Evolutionary conservation across 2,797 vertebrate genomes (phyloP).

Genomic region (Spinus olivaceus): DNA sequence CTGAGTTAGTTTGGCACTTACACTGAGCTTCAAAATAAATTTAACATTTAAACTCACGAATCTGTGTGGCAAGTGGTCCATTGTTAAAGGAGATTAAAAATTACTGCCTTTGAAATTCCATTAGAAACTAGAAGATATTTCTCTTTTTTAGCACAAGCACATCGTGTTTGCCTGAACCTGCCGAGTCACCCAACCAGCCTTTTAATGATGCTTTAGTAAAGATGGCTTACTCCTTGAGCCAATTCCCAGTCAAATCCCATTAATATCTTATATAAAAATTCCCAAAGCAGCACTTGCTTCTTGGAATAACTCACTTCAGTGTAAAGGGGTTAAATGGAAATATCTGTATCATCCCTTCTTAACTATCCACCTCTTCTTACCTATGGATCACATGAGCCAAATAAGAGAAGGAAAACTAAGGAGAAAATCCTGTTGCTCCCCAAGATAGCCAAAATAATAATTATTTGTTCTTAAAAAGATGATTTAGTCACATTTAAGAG

Average conservation of each 20-base stretch:
- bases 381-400: background rate
- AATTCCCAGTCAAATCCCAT: background rate
- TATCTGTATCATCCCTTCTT: background rate
- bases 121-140: background rate
- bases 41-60: background rate
- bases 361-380: background rate
- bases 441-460: background rate
- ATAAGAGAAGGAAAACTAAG: background rate
- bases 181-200: background rate
- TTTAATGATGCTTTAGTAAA: background rate
- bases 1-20: background rate
- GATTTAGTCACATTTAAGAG: background rate
- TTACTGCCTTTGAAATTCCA: background rate
- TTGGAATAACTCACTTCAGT: background rate
- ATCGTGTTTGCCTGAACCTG: background rate
- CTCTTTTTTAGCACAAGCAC: background rate
- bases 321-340: background rate
- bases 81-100: background rate
- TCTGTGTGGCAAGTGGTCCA: background rate
- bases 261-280: background rate
- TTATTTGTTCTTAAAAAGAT: background rate
- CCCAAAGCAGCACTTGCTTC: background rate
- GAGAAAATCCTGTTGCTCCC: background rate
- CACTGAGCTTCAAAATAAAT: background rate
- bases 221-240: background rate